Evolutionary conservation across 2,113 vertebrate genomes (phyloP).

Genomic region (Dasypus novemcinctus): DNA sequence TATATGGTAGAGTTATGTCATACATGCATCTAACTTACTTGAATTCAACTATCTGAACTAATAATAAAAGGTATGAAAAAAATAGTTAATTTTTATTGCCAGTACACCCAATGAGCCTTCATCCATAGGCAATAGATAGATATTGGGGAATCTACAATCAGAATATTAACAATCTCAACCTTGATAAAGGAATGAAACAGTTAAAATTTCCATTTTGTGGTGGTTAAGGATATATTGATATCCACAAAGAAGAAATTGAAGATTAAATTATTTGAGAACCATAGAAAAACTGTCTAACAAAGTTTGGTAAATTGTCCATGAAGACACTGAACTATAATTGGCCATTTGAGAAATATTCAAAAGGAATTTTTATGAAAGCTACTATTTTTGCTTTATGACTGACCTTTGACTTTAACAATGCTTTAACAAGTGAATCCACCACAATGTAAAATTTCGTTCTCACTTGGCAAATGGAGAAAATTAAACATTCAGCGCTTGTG

Average conservation of each 20-base stretch:
- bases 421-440: neutral
- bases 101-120: neutral
- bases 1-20: neutral
- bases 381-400: neutral
- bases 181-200: slow-evolving; percentile 17
- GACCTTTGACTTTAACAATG: neutral
- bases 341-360: neutral
- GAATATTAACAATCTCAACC: neutral
- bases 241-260: neutral
- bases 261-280: slow-evolving; percentile 12
- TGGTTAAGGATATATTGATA: neutral
- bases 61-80: neutral
- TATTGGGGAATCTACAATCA: neutral
- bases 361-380: slow-evolving; percentile 12
- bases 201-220: neutral
- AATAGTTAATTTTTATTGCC: neutral
- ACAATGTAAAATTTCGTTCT: neutral
- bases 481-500: neutral
- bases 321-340: neutral
- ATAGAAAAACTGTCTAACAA: neutral
- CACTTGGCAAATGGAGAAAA: slow-evolving; percentile 13
- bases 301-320: neutral
- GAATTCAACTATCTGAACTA: neutral
- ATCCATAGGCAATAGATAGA: neutral
- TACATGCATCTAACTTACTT: neutral